Percentiles rank a stretch among this genome's conserved stretches.
These are phyloP conservation scores for Aphelocoma californica DNA, from an alignment of 2,797 vertebrate species.

Conservation along the genomic window DNA sequence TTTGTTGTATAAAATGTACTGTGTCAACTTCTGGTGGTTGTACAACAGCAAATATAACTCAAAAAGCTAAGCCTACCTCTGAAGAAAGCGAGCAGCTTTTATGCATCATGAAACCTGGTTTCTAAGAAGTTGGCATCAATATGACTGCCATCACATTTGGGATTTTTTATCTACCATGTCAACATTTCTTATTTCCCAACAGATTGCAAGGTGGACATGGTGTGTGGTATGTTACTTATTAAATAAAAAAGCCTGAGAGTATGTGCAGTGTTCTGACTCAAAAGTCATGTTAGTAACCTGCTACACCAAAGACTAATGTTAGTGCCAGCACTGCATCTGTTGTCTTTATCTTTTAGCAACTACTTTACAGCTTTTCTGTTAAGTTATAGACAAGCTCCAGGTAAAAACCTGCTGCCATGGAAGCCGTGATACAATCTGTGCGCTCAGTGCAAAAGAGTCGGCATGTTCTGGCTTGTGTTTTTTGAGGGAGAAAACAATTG, in stretches of 20 bases:
- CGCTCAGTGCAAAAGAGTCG: fast-evolving
- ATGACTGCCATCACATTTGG: neutral
- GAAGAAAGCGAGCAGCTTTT: neutral
- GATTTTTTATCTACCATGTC: neutral
- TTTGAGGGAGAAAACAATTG: neutral
- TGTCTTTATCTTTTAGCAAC: neutral
- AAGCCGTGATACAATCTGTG: neutral
- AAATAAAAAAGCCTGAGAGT: neutral
- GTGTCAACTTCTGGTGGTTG: neutral
- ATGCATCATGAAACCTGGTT: neutral
- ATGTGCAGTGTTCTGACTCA: neutral
- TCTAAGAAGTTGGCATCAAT: neutral
- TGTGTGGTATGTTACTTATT: neutral
- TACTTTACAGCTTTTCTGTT: neutral
- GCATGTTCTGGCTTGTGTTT: neutral
- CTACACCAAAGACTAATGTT: neutral
- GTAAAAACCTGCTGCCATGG: neutral
- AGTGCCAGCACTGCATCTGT: neutral
- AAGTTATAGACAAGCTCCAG: neutral
- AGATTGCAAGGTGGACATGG: neutral
- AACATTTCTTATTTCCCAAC: neutral
- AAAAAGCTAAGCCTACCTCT: neutral
- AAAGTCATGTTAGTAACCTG: neutral
- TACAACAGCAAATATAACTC: neutral
- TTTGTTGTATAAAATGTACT: neutral